phyloP scores from a whole-genome alignment of 1,140 invertebrate species.

The Hycleus phaleratus region DNA sequence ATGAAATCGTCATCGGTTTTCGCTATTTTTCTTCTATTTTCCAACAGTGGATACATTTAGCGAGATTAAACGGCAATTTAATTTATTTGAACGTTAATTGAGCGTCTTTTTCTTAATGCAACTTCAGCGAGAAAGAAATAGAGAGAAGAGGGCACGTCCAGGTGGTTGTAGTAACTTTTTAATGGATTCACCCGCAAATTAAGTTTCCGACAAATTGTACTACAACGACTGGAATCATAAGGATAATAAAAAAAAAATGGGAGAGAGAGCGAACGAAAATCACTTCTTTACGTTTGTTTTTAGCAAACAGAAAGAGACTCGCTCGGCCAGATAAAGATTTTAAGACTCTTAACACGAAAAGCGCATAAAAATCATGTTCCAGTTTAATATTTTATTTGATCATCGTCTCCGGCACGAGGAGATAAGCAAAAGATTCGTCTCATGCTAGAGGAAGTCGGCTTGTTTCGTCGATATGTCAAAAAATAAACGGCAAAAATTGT shows the following conservation, averaged over 20 bases:
- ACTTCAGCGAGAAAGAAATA: too few relatives aligned
- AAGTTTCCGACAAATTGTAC: conserved; percentile 9
- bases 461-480: background rate
- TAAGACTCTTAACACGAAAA: conserved; percentile 34
- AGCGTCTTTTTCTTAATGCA: too few relatives aligned
- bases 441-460: background rate
- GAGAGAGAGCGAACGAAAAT: background rate
- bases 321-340: conserved; percentile 19
- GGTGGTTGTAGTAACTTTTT: background rate
- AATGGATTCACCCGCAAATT: conserved; percentile 12
- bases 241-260: background rate
- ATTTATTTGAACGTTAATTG: too few relatives aligned
- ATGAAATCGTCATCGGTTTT: background rate
- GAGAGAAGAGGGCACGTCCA: background rate
- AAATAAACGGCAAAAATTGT: conserved; percentile 1
- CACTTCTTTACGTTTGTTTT: background rate
- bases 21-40: too few relatives aligned
- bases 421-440: conserved; percentile 29
- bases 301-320: conserved; percentile 8
- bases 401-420: conserved; percentile 27
- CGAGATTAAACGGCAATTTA: too few relatives aligned
- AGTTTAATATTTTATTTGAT: conserved; percentile 39
- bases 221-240: background rate
- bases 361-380: conserved; percentile 37
- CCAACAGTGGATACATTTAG: too few relatives aligned